phyloP scores from a whole-genome alignment of 2,797 vertebrate genomes.

The Schizothorax lantsangensis region DNA sequence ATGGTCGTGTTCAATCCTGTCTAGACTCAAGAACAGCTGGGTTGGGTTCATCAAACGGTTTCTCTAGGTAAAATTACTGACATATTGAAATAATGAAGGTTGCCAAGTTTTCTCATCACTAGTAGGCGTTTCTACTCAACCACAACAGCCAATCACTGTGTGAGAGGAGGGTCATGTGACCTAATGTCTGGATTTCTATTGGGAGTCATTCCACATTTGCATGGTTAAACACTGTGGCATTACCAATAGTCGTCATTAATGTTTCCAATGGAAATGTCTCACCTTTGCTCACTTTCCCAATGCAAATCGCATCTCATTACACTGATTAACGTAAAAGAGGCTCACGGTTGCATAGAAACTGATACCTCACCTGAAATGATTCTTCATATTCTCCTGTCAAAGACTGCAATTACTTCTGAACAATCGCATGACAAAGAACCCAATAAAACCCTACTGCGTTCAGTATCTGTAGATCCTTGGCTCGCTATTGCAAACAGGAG shows the following conservation, averaged over 20 bases:
- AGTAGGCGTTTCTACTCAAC: not conserved
- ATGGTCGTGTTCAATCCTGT: conserved; percentile 11
- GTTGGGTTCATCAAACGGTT: not conserved
- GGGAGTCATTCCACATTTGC: not conserved
- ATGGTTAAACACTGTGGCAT: not conserved
- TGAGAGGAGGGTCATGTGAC: not conserved
- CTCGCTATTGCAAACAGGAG: conserved; percentile 3
- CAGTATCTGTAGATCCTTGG: not conserved
- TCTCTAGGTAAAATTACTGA: not conserved
- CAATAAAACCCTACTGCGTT: conserved; percentile 12
- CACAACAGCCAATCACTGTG: not conserved
- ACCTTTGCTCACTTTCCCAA: not conserved
- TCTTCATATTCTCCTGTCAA: not conserved
- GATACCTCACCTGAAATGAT: not conserved
- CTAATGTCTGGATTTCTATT: too few relatives aligned
- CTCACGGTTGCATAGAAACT: not conserved
- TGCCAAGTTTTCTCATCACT: not conserved
- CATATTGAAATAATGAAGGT: not conserved
- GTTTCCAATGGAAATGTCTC: not conserved
- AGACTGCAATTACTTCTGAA: not conserved
- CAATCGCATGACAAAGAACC: not conserved
- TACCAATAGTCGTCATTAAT: not conserved
- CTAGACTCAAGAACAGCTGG: conserved; percentile 26
- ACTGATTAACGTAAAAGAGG: not conserved
- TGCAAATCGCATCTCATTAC: not conserved